phyloP scores from a whole-genome alignment of 2,797 vertebrate genomes.

The Enteromius unitaeniatus region DNA sequence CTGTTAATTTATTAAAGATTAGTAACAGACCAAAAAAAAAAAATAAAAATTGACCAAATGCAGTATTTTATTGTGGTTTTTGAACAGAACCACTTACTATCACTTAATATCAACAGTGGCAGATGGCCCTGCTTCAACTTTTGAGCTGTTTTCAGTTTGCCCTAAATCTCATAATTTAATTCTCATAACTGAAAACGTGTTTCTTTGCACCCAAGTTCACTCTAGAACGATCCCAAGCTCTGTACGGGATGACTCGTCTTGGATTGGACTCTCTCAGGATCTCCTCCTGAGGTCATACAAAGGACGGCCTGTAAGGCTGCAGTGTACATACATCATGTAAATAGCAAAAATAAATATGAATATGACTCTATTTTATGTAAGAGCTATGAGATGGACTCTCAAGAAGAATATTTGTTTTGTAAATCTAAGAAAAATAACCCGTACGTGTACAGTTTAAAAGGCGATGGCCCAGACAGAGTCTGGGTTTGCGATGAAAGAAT shows the following conservation, averaged over 20 bases:
- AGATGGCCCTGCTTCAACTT: neutral
- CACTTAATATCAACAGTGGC: neutral
- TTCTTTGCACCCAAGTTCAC: slow-evolving; percentile 20
- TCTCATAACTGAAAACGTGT: neutral
- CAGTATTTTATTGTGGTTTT: slow-evolving; percentile 3
- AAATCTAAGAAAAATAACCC: slow-evolving; percentile 56
- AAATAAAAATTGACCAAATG: slow-evolving; percentile 19
- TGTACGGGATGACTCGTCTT: slow-evolving; percentile 57
- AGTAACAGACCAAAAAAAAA: neutral
- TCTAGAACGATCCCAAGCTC: slow-evolving; percentile 48
- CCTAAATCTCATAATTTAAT: neutral
- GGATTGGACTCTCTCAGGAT: slow-evolving; percentile 70
- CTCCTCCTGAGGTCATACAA: slow-evolving; percentile 71
- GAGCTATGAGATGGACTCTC: slow-evolving; percentile 71
- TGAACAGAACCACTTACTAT: neutral
- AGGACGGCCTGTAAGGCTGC: slow-evolving; percentile 62
- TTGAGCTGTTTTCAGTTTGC: neutral
- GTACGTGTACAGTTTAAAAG: slow-evolving; percentile 69
- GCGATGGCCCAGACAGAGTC: slow-evolving; percentile 51
- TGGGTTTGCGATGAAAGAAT: slow-evolving; percentile 55
- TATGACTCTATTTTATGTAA: slow-evolving; percentile 82
- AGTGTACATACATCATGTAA: slow-evolving; percentile 78
- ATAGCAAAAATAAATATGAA: slow-evolving; percentile 78
- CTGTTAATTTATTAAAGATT: neutral
- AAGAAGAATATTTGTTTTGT: slow-evolving; percentile 75